Percentiles rank a stretch among this genome's conserved stretches.
These are phyloP conservation scores for Hecatera dysodea DNA, from an alignment of 2,888 invertebrate genomes.

Conservation along the genomic window DNA sequence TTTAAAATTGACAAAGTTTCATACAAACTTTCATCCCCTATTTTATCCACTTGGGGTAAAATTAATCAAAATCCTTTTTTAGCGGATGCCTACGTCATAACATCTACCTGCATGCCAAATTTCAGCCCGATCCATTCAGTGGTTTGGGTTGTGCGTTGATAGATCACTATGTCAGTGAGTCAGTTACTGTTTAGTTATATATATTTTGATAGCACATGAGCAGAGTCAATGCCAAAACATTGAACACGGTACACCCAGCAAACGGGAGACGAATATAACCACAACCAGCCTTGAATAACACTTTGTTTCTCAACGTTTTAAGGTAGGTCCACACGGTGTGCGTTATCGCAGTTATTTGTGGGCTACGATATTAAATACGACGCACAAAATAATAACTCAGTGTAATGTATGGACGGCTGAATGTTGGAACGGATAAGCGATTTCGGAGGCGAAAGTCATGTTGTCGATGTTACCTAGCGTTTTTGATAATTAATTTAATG, in stretches of 20 bases:
- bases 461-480: slow-evolving; percentile 24
- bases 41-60: no score
- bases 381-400: slow-evolving; percentile 65
- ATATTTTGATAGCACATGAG: slow-evolving; percentile 56
- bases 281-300: slow-evolving; percentile 81
- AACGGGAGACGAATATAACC: slow-evolving; percentile 79
- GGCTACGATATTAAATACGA: slow-evolving; percentile 68
- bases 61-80: no score
- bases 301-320: slow-evolving; percentile 71
- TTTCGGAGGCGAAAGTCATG: slow-evolving; percentile 56
- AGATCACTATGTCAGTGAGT: no score
- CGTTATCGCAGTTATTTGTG: slow-evolving; percentile 72
- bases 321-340: slow-evolving; percentile 69
- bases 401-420: slow-evolving; percentile 59
- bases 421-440: slow-evolving; percentile 51
- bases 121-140: no score
- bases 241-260: slow-evolving; percentile 69
- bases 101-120: no score
- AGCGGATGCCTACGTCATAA: no score
- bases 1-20: no score
- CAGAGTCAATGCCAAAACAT: slow-evolving; percentile 77
- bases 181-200: no score
- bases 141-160: no score
- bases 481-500: slow-evolving; percentile 35
- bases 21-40: no score